Evolutionary conservation across 2,888 invertebrate genomes (phyloP), one percentile per base, ranked within the genome.

Genomic region (Pyrgus malvae): DNA sequence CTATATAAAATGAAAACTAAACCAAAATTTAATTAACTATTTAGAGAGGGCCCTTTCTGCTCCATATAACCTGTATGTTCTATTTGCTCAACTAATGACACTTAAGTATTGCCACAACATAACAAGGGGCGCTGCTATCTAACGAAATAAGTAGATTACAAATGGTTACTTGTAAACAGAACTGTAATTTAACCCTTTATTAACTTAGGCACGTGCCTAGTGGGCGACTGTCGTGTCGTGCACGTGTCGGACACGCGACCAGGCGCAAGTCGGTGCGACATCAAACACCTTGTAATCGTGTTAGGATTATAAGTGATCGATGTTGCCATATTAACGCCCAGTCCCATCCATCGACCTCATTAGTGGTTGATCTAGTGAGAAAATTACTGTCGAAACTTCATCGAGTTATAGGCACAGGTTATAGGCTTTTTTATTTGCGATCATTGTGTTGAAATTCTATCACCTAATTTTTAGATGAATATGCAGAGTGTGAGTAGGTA

Each of bases 281-380:
- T 65, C 65, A 60, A 65, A 66, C 67, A 67, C 66, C 60, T 61
- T 64, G 61, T 69, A 66, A 67, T 68, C 65, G 64, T 57, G 65
- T 68, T 68, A 68, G 67, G 68, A 68, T 74, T 70, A 70, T 63
- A 56, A 50, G 48, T 72, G 72, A 73, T 74, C 66, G 72, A 72
- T 74, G 70, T 66, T 59, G 57, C 48, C 67, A 63, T 65, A 70
- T 70, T 70, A 68, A 65, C 64, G 63, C 53, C 59, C 62, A 55
- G 66, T 70, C 53, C 59, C 62, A 55, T 66, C 69, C 69, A 70
- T 70, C 71, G 55, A 50, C 49, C 55, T 62, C 60, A 61, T 60
- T 37, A 44, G n/a, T 54, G 48, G 58, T 48, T 62, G 55, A 55
- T 53, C 38, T 41, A 16, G 23, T 27, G 42, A 42, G 45, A 44